Conservation (phyloP, 30 jellyfish, hydroid and myxozoan species). For the Morbakka virulenta region DNA sequence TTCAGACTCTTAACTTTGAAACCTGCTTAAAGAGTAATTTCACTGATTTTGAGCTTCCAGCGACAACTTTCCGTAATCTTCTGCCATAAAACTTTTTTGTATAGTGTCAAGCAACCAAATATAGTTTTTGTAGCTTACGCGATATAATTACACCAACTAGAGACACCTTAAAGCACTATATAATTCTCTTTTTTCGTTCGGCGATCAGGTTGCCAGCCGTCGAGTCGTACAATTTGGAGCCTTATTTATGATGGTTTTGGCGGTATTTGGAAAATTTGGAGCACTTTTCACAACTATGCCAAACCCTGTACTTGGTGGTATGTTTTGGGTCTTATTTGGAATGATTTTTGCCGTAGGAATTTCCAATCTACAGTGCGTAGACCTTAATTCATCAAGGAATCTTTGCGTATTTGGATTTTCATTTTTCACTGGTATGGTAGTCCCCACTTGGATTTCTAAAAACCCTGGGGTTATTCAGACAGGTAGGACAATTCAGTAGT, state of each 20-base stretch:
- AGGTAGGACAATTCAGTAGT: no score
- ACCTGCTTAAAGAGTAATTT: no score
- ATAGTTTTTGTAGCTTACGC: no score
- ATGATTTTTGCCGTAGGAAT: conserved; percentile 89
- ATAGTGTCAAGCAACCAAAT: no score
- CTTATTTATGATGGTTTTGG: conserved; percentile 58
- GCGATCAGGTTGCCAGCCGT: conserved; percentile 95
- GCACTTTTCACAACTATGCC: conserved; percentile 88
- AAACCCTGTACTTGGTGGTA: conserved; percentile 86
- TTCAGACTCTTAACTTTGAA: no score
- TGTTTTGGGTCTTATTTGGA: conserved; percentile 94
- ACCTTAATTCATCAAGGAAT: conserved; percentile 78
- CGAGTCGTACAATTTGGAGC: conserved; percentile 94
- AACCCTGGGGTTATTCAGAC: conserved; percentile 60
- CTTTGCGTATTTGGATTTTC: conserved; percentile 85
- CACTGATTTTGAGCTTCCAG: no score
- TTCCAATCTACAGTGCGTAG: conserved; percentile 79
- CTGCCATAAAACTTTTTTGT: no score
- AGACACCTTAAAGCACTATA: no score
- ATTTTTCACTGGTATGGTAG: conserved; percentile 86
- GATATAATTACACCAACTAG: no score
- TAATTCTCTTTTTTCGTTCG: no score
- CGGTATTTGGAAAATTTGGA: conserved; percentile 84
- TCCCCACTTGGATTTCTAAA: conserved; percentile 73
- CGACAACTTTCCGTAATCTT: no score